Base-by-base conservation (phyloP, 2,888 invertebrate species). In the Heliconius erato region DNA sequence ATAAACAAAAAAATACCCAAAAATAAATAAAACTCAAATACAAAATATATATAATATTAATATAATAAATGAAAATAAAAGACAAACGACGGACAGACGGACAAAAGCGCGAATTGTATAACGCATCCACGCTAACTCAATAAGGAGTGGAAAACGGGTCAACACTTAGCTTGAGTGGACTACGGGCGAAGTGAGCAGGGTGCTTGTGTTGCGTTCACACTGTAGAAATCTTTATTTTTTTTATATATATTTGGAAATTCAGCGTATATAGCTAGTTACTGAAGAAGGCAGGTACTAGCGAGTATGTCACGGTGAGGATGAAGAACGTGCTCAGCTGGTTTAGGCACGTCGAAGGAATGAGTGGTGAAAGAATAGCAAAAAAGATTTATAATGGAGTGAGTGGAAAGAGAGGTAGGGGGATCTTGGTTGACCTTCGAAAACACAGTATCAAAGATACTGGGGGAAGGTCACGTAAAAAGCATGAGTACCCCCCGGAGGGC, bases 101-200 rank as follows among this genome's bases (percentile, higher is more conserved):
- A 81, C 81, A 81, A 81, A 81, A 81, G 81, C 77, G 49, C n/a
- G 44, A 71, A 77, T 63, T 63, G 81, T 77, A 81, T 71, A 81
- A 77, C 77, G 23, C 77, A 78, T 71, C 72, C 65, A 26, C 35
- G 82, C 74, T 79, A 79, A 82, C 82, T 82, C 79, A 80, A 80
- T 83, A 79, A 83, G 77, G 74, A 79, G 67, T 74, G 74, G 78
- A 74, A 81, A 80, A 74, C 78, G 81, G 80, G 83, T 79, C 81
- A 79, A 81, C 74, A 79, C 83, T 83, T 74, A 79, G 59, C 54
- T 79, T 63, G 79, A 83, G 83, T 81, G 79, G 78, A 63, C 82
- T 80, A 49, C 65, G 65, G 74, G 80, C 49, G 76, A 76, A 76
- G 81, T 68, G 54, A 77, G 44, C 59, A 44, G 35, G 44, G 32